A percentile compares a stretch with the other conserved stretches of the same genome.
phyloP scores from a whole-genome alignment of 64 coral and sea anemone genomes.

The Acropora tenuis region DNA sequence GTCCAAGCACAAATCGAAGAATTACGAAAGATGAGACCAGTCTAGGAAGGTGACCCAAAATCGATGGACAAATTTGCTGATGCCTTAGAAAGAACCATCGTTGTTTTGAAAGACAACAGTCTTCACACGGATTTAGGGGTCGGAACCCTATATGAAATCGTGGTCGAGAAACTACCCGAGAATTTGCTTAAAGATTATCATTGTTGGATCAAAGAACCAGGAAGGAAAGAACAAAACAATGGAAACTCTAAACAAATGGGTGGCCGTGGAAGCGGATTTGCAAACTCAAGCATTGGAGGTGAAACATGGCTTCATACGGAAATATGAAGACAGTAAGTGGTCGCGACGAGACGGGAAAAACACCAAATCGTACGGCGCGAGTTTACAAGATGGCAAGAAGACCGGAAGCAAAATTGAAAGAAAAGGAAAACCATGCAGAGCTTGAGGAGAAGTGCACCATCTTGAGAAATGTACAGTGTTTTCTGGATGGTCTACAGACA shows the following conservation, averaged over 20 bases:
- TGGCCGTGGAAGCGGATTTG: not conserved
- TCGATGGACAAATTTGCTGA: conserved; percentile 69
- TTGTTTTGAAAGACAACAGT: conserved; percentile 15
- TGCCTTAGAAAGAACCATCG: conserved; percentile 43
- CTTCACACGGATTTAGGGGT: too few species aligned
- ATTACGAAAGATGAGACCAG: conserved; percentile 42
- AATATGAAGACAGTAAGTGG: not conserved
- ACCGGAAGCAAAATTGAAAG: not conserved
- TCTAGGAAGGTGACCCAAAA: conserved; percentile 50
- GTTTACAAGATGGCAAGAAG: not conserved
- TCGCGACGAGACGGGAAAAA: not conserved
- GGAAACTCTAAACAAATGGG: not conserved
- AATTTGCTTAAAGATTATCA: not conserved
- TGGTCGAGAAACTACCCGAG: not conserved
- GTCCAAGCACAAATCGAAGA: conserved; percentile 65
- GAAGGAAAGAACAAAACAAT: not conserved
- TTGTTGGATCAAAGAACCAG: not conserved
- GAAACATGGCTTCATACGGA: not conserved
- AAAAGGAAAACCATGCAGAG: not conserved
- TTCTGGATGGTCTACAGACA: not conserved
- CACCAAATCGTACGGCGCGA: not conserved
- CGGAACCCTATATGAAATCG: too few species aligned
- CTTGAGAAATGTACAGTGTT: not conserved
- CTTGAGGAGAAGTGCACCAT: not conserved
- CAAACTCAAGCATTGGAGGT: conserved; percentile 4